Percentiles rank a stretch among this genome's conserved stretches.
These are phyloP conservation scores for Sigmodon hispidus DNA, from an alignment of 2,113 vertebrate genomes.

Conservation along the genomic window DNA sequence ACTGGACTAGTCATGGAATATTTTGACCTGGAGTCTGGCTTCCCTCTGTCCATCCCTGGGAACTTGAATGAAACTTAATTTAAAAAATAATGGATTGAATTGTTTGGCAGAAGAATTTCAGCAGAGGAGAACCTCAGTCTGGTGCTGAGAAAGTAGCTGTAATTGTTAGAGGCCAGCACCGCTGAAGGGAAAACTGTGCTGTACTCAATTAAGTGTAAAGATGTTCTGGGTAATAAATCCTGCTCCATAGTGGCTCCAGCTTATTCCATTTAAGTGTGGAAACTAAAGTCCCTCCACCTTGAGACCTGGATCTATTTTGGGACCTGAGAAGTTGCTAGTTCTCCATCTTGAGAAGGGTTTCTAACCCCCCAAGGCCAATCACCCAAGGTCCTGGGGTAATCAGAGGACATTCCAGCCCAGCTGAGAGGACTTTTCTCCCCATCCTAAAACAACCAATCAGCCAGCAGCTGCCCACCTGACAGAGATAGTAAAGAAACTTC, in stretches of 20 bases:
- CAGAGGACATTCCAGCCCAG: too few species aligned
- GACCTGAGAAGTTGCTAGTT: too few species aligned
- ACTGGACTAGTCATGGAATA: neutral
- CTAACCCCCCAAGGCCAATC: too few species aligned
- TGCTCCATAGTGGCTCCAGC: neutral
- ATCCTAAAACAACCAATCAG: too few species aligned
- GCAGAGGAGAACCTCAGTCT: neutral
- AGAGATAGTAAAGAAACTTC: too few species aligned
- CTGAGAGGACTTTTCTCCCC: too few species aligned
- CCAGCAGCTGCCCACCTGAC: too few species aligned
- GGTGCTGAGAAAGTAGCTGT: neutral
- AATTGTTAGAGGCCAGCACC: neutral
- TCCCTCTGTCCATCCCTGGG: neutral
- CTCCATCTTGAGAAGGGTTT: too few species aligned
- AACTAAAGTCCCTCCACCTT: too few species aligned
- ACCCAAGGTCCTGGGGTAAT: too few species aligned
- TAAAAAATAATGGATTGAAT: neutral
- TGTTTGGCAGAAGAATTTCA: neutral
- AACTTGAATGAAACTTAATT: neutral
- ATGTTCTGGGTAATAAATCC: neutral
- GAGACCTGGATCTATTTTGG: too few species aligned
- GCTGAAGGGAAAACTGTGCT: neutral
- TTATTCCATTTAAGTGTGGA: too few species aligned
- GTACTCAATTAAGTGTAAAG: neutral
- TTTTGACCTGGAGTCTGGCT: neutral